phyloP scores from a whole-genome alignment of 2,113 vertebrate genomes.

The Notiomystis cincta region DNA sequence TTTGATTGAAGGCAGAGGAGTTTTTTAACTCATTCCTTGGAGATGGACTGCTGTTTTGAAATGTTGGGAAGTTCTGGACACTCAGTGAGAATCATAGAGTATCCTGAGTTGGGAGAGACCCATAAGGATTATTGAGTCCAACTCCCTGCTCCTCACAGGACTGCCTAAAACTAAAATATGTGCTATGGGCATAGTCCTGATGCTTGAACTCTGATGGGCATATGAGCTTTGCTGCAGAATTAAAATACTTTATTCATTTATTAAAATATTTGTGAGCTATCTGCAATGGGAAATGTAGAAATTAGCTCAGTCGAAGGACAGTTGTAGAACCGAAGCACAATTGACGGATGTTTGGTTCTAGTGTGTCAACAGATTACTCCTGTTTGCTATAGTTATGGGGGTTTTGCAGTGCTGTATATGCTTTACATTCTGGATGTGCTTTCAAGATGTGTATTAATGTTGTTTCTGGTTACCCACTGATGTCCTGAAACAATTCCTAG shows the following conservation, averaged over 20 bases:
- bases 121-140: background rate
- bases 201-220: background rate
- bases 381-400: background rate
- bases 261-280: background rate
- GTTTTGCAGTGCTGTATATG: background rate
- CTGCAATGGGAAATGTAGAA: background rate
- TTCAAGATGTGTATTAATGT: background rate
- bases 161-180: background rate
- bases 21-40: background rate
- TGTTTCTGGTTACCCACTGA: background rate
- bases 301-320: background rate
- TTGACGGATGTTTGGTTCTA: background rate
- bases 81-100: background rate
- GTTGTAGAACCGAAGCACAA: background rate
- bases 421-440: background rate
- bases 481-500: background rate
- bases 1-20: background rate
- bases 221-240: background rate
- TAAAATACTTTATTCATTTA: background rate
- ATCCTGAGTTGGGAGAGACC: background rate
- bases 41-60: background rate
- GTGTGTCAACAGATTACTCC: background rate
- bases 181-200: background rate
- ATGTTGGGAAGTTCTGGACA: background rate
- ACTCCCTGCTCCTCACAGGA: background rate